Percentiles rank a stretch among this genome's conserved stretches.
Conservation (phyloP, 2,888 invertebrate genomes). For the Nemoura dubitans region DNA sequence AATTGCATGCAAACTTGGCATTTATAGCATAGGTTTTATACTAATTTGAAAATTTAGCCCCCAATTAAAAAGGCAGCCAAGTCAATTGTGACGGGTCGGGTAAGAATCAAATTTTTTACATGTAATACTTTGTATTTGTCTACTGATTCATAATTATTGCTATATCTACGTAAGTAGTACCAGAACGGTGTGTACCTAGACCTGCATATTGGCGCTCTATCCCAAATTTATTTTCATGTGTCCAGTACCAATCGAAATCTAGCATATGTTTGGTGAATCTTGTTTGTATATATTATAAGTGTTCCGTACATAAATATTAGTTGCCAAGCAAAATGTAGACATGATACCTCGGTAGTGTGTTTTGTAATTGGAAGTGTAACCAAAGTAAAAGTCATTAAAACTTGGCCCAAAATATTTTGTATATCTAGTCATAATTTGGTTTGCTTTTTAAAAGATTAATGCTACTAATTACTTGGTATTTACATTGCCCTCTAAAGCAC, state of each 20-base stretch:
- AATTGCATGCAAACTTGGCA: neutral
- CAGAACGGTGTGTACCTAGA: neutral
- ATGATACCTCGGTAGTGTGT: neutral
- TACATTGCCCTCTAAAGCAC: neutral
- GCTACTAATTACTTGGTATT: neutral
- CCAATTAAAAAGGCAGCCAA: neutral
- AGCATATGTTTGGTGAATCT: neutral
- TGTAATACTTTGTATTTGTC: neutral
- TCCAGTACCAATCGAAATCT: too few relatives aligned
- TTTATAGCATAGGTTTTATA: neutral
- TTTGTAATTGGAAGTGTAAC: constrained; percentile 26
- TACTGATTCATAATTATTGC: neutral
- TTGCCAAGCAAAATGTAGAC: neutral
- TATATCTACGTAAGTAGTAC: neutral
- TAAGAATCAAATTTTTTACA: neutral
- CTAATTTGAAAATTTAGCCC: neutral
- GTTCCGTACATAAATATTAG: neutral
- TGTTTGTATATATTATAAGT: neutral
- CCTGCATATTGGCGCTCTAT: neutral
- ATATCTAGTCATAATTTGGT: constrained; percentile 39
- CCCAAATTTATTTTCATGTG: neutral
- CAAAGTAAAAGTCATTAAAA: constrained; percentile 32
- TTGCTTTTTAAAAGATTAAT: constrained; percentile 18
- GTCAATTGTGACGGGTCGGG: neutral
- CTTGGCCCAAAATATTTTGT: constrained; percentile 34